Evolutionary conservation across 2,113 vertebrate genomes (phyloP), one percentile per base, ranked within the genome.

Genomic region (Agelaius tricolor): DNA sequence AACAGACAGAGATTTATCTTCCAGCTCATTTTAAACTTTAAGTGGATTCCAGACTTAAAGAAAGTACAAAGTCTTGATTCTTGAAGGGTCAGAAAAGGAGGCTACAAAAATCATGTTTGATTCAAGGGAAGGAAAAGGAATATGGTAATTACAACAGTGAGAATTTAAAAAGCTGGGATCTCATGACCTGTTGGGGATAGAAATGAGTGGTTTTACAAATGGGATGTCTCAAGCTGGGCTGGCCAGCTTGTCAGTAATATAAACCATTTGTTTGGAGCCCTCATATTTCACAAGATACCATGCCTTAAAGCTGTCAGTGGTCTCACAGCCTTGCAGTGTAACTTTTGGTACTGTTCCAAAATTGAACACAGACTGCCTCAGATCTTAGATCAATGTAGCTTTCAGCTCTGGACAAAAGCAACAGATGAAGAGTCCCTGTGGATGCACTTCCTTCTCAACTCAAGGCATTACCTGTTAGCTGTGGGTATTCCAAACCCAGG

Each of bases 31-130:
- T 95, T 61, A 95, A 95, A 96, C 82, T 90, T 88, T 74, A 90
- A 95, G 90, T 96, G 93, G 90, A 96, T 97, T 96, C 83, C 85
- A 75, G 93, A 78, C 83, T 93, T 93, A 51, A 84, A 90, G 87
- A 41, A 88, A 87, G 83, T 65, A 93, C 69, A 90, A 92, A 95
- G 86, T 82, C 86, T 86, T 39, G 83, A 75, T 94, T 89, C 86
- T 90, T 58, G 66, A 86, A 89, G 89, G 94, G 93, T 96, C 88
- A 93, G 90, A 8, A 84, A 92, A 88, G 93, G 27, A 58, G 30
- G 90, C 84, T 91, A 21, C 61, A 0, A 6, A 87, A 89, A 94
- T 41, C 4, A 9, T 28, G 79, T 92, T 94, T 85, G 90, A 91
- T 88, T 94, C 76, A 17, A 93, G 54, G 3, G 41, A 67, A 68